Evolutionary conservation across 2,888 invertebrate genomes (phyloP).

Genomic region (Epirrhoe alternata): DNA sequence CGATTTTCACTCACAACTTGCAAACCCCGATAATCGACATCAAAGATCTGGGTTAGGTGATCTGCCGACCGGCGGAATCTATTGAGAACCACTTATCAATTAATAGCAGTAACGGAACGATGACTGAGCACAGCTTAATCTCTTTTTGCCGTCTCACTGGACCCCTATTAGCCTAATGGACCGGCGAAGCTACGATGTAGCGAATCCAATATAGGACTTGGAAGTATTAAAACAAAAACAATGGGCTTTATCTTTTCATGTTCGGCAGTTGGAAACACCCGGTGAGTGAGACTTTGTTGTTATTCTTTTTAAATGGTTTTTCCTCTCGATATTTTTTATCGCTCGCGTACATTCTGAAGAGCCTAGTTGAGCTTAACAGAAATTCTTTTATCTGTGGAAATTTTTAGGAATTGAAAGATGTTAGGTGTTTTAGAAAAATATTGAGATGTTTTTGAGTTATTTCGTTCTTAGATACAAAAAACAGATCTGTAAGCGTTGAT

Average conservation of each 20-base stretch:
- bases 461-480: background rate
- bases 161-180: conserved; percentile 78
- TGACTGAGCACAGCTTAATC: conserved; percentile 76
- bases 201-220: conserved; percentile 61
- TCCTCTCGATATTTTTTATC: conserved; percentile 37
- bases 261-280: conserved; percentile 41
- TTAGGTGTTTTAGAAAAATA: background rate
- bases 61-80: conserved; percentile 50
- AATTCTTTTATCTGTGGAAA: conserved; percentile 13
- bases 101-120: conserved; percentile 68
- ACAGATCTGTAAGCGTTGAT: too few relatives aligned
- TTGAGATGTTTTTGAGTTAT: background rate
- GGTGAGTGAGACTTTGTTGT: conserved; percentile 42
- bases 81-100: conserved; percentile 68
- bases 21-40: conserved; percentile 1
- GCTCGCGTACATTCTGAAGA: conserved; percentile 9
- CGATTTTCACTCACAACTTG: background rate
- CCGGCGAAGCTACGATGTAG: conserved; percentile 58
- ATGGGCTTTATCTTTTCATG: conserved; percentile 45
- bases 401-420: background rate
- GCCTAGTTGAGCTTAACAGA: conserved; percentile 4
- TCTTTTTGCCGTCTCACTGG: conserved; percentile 76
- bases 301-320: conserved; percentile 42
- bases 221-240: conserved; percentile 61
- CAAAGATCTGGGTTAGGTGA: conserved; percentile 30